Base-by-base conservation (phyloP, 37 sponge, comb jelly and placozoan genomes). In the Axinella damicornis region DNA sequence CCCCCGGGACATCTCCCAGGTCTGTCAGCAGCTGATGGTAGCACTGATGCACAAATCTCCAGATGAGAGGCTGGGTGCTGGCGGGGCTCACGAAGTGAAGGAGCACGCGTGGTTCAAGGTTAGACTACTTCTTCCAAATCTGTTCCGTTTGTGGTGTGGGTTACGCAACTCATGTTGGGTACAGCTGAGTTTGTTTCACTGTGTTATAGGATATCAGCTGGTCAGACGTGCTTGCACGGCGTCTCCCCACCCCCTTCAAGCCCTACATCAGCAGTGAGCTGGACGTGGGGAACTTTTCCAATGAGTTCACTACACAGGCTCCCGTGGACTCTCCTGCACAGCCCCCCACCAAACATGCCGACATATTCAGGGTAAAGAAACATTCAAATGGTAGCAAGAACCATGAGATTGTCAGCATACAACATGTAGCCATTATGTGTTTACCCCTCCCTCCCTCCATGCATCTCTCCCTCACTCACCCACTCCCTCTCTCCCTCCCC, bases 281-380 rank as follows among this genome's bases (percentile, higher is more conserved):
- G 83, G 98, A 98, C 77, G 89, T 88, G 24, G 80, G 94, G 1
- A 95, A 98, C 88, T 98, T 98, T 88, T 81, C 98, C 0, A 92
- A 91, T 53, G 96, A 98, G 76, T 98, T 98, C 85, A 98, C 98
- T 19, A 69, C 65, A 20, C 90, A 89, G 71, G 76, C 75, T 16
- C 94, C 96, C 0, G 81, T 90, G 18, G 96, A 95, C 66, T 98
- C 98, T 22, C 98, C 98, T 0, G 94, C 96, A 4, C 84, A 78
- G 36, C 87, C 86, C 15, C 92, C 94, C n/a, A 55, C 69, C 65
- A 92, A 86, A 63, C 77, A 83, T 56, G 53, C 39, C 6, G 87
- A 92, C 53, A 57, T 95, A 1, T 95, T 95, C 66, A 85, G 96
- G 61, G 96, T 95, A 82, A 85, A 61, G 34, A 54, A 35, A 38